Evolutionary conservation across 1,140 invertebrate species (phyloP).

Genomic region (Oedothorax gibbosus): DNA sequence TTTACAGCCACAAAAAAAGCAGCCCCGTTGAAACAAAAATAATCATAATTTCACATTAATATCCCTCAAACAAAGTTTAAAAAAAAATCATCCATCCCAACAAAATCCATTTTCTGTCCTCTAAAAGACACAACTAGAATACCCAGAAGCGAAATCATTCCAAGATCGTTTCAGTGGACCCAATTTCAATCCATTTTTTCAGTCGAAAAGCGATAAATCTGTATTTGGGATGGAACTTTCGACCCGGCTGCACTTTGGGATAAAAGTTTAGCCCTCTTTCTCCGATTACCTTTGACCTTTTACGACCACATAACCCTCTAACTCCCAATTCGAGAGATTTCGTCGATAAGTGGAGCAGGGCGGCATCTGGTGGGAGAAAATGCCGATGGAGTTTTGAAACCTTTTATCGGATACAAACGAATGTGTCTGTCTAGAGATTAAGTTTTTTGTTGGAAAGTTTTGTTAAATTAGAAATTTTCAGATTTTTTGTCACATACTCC

Average conservation of each 20-base stretch:
- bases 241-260: slow-evolving; percentile 20
- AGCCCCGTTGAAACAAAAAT: too few relatives aligned
- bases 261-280: slow-evolving; percentile 5
- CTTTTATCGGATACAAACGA: too few relatives aligned
- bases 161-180: slow-evolving; percentile 20
- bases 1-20: too few relatives aligned
- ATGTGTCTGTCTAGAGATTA: too few relatives aligned
- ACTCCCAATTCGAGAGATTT: not conserved
- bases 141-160: slow-evolving; percentile 20
- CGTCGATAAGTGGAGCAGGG: slow-evolving; percentile 20
- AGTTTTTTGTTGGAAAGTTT: too few relatives aligned
- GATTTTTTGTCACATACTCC: too few relatives aligned
- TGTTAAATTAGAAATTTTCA: too few relatives aligned
- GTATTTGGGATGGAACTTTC: slow-evolving; percentile 32
- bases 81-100: too few relatives aligned
- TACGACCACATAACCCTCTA: slow-evolving; percentile 13
- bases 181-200: slow-evolving; percentile 17
- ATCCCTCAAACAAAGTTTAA: too few relatives aligned
- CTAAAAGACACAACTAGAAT: not conserved
- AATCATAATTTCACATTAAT: too few relatives aligned
- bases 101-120: too few relatives aligned
- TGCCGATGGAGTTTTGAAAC: too few relatives aligned
- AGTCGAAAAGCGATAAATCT: slow-evolving; percentile 21
- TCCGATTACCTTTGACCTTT: slow-evolving; percentile 44
- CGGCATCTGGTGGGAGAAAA: not conserved